Base-by-base conservation (phyloP, 1,140 invertebrate species). In the Thrips palmi region DNA sequence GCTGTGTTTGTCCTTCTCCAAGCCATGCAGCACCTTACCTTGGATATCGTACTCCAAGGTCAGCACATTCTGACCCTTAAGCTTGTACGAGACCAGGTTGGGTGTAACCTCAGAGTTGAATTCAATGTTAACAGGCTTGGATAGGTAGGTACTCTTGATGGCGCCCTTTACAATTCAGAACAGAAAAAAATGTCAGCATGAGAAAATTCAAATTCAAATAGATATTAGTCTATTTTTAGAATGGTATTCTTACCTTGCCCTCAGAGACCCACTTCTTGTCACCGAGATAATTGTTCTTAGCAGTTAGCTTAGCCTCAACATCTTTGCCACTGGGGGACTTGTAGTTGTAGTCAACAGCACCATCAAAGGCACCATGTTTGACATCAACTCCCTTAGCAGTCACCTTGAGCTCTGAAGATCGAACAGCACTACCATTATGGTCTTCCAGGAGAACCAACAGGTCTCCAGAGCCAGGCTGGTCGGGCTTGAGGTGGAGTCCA, bases 301-400 rank as follows among this genome's bases (percentile, higher is more conserved):
- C 33, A 34, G 33, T 19, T 18, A 19, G 7, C 4, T n/a, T 6
- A 6, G n/a, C 19, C 14, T 34, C 25, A 5, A 44, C 14, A 39
- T 44, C 40, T 40, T 48, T 41, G 10, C 36, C 39, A 17, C 37
- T 14, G 29, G 43, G 40, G 22, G 33, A 21, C 4, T 30, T 19
- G 23, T 43, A 45, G n/a, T 15, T 12, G 1, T 45, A 18, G 12
- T 40, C 41, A 8, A 37, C 33, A 15, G 47, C 40, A 27, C 43
- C 41, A 30, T 49, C 47, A 39, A 47, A 43, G 15, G 38, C 31
- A 10, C 24, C 24, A 15, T 30, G 24, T 11, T 42, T 33, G 1
- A 33, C 17, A 38, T 49, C 39, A 20, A 47, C 27, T 22, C 47
- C 45, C 25, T 46, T 47, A 22, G 39, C 47, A 23, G 31, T 33